Evolutionary conservation across 2,797 vertebrate genomes (phyloP), one percentile per base, ranked within the genome.

Genomic region (Acipenser oxyrinchus): DNA sequence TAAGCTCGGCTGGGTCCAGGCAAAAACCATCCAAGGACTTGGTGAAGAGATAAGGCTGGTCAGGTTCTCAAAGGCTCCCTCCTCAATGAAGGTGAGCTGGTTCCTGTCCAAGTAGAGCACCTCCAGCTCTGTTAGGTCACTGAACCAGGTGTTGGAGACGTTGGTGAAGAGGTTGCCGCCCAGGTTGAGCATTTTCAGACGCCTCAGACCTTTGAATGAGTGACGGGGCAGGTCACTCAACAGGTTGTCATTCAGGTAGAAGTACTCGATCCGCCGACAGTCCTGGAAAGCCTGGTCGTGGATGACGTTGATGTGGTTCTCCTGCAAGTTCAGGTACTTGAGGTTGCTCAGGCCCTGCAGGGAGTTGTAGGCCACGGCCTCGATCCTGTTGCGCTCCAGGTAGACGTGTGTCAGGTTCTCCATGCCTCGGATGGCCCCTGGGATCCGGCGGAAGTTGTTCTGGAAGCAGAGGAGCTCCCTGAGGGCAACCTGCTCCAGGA

Each of bases 81-180:
- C 93, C 71, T 97, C 93, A 0, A 99, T 95, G 77, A 84, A 86
- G 49, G 76, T 71, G 69, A 99, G 88, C 73, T 85, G 86, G 80
- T 99, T 99, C 68, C 95, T 83, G 78, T 99, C 96, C 78, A 99
- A 81, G 76, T 95, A 96, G 60, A 99, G 91, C 67, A 96, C 85
- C 79, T 99, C 96, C 64, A 99, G 79, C 80, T 97, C 92, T 1
- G 85, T 83, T 75, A 95, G 74, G 75, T 97, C 93, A 0, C 89
- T 78, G 72, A 98, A 98, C 95, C 96, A 98, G 23, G 87, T 88
- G 71, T 79, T 89, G 18, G 90, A 94, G 72, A 97, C 72, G 0
- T 88, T 93, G 70, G 75, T 90, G 66, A 98, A 74, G 63, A 82
- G 79, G 74, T 99, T 98, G 0, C 96, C 95, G 0, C 95, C 95